phyloP scores from a whole-genome alignment of 2,888 invertebrate species.

The Sarcophaga rosellei region DNA sequence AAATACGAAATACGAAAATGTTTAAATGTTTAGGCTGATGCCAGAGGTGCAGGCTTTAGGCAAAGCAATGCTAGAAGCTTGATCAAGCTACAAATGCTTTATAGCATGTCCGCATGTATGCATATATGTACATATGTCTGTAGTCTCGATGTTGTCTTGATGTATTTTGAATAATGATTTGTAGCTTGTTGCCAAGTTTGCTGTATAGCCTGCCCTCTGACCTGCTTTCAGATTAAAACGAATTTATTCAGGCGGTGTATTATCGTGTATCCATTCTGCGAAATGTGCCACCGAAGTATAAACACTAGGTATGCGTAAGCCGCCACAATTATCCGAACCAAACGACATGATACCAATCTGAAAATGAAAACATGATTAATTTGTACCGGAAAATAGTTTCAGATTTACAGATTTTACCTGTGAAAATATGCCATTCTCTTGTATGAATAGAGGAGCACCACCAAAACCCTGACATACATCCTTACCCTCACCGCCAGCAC shows the following conservation, averaged over 20 bases:
- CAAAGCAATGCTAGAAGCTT: no score
- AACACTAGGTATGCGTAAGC: slow-evolving; percentile 88
- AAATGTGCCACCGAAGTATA: slow-evolving; percentile 90
- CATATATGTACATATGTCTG: no score
- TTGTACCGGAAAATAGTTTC: no score
- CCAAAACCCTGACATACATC: slow-evolving; percentile 92
- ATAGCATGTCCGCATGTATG: no score
- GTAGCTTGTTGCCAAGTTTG: no score
- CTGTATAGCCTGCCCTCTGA: no score
- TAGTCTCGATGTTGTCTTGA: no score
- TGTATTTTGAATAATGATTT: no score
- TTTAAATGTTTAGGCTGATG: no score
- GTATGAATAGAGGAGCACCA: slow-evolving; percentile 87
- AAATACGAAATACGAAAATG: no score
- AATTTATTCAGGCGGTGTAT: slow-evolving; percentile 82
- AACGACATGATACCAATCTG: slow-evolving; percentile 91
- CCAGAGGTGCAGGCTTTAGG: no score
- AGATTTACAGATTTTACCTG: slow-evolving; percentile 82
- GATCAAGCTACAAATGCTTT: no score
- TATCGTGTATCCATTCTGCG: slow-evolving; percentile 88
- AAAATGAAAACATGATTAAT: slow-evolving; percentile 72
- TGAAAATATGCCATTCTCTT: slow-evolving; percentile 84
- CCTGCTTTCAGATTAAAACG: not conserved
- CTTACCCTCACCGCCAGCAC: slow-evolving; percentile 89
- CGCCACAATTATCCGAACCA: slow-evolving; percentile 90